A percentile compares a stretch with the other conserved stretches of the same genome.
These are phyloP conservation scores for Pemphredon lugubris DNA, from an alignment of 2,888 invertebrate genomes.

Conservation along the genomic window DNA sequence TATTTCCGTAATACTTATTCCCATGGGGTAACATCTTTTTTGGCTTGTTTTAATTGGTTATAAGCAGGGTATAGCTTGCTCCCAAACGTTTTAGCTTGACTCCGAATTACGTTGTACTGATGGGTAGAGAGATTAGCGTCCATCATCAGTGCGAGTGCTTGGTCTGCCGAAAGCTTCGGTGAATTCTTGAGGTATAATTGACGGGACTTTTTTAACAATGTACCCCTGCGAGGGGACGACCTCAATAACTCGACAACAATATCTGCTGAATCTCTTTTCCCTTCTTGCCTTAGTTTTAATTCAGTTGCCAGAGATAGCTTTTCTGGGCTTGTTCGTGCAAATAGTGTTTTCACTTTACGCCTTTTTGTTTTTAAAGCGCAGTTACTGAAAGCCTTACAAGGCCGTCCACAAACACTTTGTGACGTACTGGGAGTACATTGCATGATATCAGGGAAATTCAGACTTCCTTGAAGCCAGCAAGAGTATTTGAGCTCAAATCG, in stretches of 20 bases:
- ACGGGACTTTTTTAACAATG: not conserved
- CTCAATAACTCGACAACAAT: not conserved
- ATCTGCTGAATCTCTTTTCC: not conserved
- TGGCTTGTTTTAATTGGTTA: not conserved
- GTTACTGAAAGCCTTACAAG: not conserved
- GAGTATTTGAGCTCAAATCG: no score
- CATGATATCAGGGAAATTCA: no score
- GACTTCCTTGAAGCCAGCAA: no score
- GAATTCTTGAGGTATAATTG: not conserved
- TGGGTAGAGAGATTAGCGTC: not conserved
- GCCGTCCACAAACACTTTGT: no score
- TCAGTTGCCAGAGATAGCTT: not conserved
- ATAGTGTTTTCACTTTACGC: not conserved
- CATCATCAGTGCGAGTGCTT: not conserved
- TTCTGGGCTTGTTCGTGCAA: not conserved
- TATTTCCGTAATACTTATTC: not conserved
- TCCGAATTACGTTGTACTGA: not conserved
- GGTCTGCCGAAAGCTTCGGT: not conserved
- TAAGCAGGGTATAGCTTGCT: conserved; percentile 2
- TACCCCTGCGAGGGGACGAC: not conserved
- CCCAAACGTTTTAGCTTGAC: not conserved
- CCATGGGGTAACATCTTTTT: not conserved
- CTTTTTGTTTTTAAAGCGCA: not conserved
- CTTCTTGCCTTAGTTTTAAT: not conserved
- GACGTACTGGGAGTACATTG: no score